These are phyloP conservation scores for Galerucella calmariensis DNA, from an alignment of 2,888 invertebrate species.

Conservation along the genomic window DNA sequence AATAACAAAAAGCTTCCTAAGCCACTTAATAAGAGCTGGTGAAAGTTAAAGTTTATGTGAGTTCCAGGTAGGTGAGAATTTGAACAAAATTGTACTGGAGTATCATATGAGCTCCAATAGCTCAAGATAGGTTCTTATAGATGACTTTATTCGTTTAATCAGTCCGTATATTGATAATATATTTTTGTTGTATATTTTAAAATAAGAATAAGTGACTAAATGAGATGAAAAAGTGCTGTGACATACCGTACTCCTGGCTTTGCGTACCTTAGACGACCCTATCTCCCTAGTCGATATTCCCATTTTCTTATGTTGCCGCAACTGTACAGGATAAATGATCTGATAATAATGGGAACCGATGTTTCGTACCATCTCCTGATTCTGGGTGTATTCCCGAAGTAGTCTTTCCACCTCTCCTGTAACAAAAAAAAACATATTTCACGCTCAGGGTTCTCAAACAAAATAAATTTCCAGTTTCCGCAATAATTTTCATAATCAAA, in stretches of 20 bases:
- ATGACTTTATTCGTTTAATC: no score
- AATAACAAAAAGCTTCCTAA: no score
- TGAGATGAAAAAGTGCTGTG: constrained; percentile 61
- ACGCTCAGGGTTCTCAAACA: no score
- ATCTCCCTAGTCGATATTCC: constrained; percentile 94
- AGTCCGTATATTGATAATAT: neutral
- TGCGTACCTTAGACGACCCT: constrained; percentile 85
- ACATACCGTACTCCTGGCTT: constrained; percentile 71
- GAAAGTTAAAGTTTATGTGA: no score
- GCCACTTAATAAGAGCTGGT: no score
- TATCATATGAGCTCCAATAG: no score
- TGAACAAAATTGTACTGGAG: no score
- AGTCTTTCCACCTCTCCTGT: constrained; percentile 92
- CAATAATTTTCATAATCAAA: no score
- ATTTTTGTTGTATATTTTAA: constrained; percentile 20
- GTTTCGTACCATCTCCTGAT: constrained; percentile 90
- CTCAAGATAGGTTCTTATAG: no score
- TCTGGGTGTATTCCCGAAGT: constrained; percentile 89
- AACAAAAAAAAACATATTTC: constrained; percentile 51
- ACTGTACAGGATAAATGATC: constrained; percentile 93
- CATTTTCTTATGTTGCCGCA: constrained; percentile 95
- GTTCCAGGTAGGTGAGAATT: no score
- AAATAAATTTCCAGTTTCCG: no score
- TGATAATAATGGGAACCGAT: constrained; percentile 93
- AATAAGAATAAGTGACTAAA: constrained; percentile 33